Evolutionary conservation across 2,113 vertebrate genomes (phyloP).

Genomic region (Grallaria varia): DNA sequence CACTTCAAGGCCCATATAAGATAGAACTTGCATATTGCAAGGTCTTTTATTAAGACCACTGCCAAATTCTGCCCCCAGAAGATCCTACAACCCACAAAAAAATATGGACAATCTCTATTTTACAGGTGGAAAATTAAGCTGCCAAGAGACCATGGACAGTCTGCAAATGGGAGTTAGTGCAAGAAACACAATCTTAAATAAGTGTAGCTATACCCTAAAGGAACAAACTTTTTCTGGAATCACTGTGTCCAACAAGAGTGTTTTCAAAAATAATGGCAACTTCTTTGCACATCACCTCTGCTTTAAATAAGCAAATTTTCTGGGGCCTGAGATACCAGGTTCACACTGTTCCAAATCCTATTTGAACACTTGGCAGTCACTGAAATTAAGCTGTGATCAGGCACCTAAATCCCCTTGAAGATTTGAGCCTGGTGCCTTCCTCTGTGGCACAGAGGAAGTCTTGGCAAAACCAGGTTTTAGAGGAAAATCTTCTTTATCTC

Average conservation of each 20-base stretch:
- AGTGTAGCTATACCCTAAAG: background rate
- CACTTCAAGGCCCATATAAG: background rate
- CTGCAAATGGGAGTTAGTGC: background rate
- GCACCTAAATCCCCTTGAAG: background rate
- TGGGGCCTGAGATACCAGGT: background rate
- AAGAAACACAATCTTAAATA: background rate
- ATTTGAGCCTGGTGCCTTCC: background rate
- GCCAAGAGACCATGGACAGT: background rate
- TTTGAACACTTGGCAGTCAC: background rate
- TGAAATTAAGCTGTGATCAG: background rate
- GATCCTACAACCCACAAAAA: background rate
- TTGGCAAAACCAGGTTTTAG: background rate
- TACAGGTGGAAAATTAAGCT: background rate
- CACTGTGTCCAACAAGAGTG: background rate
- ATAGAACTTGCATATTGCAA: background rate
- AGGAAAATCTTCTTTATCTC: conserved; percentile 20
- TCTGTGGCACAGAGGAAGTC: background rate
- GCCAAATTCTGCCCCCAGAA: background rate
- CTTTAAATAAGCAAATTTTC: background rate
- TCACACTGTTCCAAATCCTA: background rate
- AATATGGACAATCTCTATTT: background rate
- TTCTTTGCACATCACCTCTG: background rate
- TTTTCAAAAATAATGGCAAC: background rate
- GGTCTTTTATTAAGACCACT: background rate
- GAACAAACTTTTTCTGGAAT: background rate